These are phyloP conservation scores for Polypedilum vanderplanki DNA, from an alignment of 1,140 invertebrate species.

Conservation along the genomic window DNA sequence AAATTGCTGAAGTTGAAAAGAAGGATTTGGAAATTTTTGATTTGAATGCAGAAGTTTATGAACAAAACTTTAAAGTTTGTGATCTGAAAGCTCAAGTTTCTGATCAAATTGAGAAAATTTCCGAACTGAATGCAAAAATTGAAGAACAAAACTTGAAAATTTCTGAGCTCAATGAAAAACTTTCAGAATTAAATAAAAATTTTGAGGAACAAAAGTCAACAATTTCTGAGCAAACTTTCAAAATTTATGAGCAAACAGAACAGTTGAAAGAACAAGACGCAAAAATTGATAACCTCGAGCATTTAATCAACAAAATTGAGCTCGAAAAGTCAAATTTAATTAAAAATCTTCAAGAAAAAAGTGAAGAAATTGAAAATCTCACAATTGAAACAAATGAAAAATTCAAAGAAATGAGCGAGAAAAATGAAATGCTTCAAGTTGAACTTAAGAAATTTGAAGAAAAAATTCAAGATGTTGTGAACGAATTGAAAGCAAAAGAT, in stretches of 20 bases:
- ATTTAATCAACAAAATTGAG: neutral
- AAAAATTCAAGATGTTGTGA: neutral
- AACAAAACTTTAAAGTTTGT: neutral
- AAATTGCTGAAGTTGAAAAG: no score
- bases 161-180: no score
- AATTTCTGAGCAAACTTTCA: no score
- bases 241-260: neutral
- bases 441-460: neutral
- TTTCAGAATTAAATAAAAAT: no score
- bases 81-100: neutral
- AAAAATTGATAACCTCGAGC: neutral
- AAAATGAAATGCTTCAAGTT: neutral
- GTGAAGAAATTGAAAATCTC: neutral
- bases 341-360: neutral
- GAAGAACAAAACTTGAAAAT: no score
- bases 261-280: neutral
- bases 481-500: neutral
- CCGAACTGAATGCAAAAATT: neutral
- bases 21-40: no score
- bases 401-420: neutral
- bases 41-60: neutral
- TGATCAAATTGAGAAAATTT: no score
- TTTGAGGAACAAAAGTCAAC: no score
- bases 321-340: neutral
- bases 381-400: neutral